Conservation (phyloP, 2,888 invertebrate species). For the Stramonita haemastoma region DNA sequence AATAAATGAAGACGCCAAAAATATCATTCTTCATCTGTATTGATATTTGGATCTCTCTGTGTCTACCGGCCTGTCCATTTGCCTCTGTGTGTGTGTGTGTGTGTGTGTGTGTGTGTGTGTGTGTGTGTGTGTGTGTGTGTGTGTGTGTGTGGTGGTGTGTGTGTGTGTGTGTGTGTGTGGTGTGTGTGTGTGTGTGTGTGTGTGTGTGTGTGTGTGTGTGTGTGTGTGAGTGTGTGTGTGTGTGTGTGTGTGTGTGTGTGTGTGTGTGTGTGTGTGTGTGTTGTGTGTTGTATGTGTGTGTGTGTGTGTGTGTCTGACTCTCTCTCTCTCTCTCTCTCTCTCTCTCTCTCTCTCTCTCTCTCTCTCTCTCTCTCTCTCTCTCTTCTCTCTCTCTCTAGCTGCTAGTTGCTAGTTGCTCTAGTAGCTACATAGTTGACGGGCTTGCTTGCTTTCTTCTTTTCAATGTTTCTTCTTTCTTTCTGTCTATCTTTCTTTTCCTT, state of each 20-base stretch:
- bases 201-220: neutral
- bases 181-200: no score
- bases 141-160: neutral
- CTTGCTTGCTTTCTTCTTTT: neutral
- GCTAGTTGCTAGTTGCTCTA: neutral
- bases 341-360: neutral
- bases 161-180: neutral
- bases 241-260: neutral
- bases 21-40: no score
- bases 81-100: no score
- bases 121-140: neutral
- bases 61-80: no score
- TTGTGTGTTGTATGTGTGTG: neutral
- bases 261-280: neutral
- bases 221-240: neutral
- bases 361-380: conserved; percentile 15
- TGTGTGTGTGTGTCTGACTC: neutral
- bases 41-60: no score
- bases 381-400: neutral
- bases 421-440: neutral
- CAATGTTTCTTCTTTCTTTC: neutral
- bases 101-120: no score
- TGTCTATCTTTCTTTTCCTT: neutral
- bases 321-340: neutral
- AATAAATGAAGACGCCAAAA: no score